Base-by-base conservation (phyloP, 2,113 vertebrate species). In the Anas platyrhynchos region DNA sequence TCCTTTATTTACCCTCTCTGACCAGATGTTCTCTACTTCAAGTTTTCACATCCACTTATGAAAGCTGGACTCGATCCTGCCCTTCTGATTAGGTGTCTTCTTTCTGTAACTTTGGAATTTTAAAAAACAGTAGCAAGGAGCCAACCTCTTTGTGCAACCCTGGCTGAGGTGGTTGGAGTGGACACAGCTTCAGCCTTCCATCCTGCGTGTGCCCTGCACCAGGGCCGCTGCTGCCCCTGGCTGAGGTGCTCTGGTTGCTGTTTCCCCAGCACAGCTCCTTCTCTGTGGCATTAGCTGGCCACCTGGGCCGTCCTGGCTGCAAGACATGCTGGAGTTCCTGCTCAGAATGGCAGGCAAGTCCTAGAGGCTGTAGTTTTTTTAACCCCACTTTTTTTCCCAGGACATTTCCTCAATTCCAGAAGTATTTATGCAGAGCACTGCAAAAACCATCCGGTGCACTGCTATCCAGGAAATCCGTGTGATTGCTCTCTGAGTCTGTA, bases 401-500 rank as follows among this genome's bases (percentile, higher is more conserved):
- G 14, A 48, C 4, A 7, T 58, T 95, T 96, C 88, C 34, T 62
- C 83, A 71, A 16, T 91, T 54, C 41, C 62, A 78, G 18, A 94
- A 79, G 29, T 91, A 9, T 96, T 96, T 69, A 29, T 74, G 68
- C 78, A 29, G 11, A 82, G 55, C 3, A 0, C 93, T 73, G 82
- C 83, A 93, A 55, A 96, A 91, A 36, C 82, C 82, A 80, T 88
- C 88, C 27, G 15, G n/a, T 63, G 88, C 5, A 3, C 69, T 41
- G 88, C 92, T 91, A 14, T 92, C 83, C 93, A 93, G 88, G 89
- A 97, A 97, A 89, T 96, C 69, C 66, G 1, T 68, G 83, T 4
- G 27, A 11, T 80, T 74, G 86, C 82, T 46, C 32, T 83, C 34
- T 0, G 6, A 78, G 23, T 78, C 86, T 91, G 73, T 62, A 46